Evolutionary conservation across 1,140 invertebrate species (phyloP), one percentile per base, ranked within the genome.

Genomic region (Drosophila equinoxialis): DNA sequence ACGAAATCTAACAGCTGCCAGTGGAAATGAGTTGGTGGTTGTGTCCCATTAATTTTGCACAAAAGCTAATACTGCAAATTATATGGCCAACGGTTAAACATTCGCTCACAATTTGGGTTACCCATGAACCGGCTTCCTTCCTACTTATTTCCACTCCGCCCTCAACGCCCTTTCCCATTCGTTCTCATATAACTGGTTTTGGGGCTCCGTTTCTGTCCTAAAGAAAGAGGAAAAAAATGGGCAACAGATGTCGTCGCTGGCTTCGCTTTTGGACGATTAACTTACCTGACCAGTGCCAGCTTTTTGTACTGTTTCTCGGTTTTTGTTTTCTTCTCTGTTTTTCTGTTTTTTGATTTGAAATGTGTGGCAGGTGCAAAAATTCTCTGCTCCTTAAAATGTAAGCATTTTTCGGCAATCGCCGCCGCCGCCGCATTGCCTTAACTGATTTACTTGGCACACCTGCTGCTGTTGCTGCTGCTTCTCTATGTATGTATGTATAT

Each of bases 1-100:
- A 39, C 60, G 55, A 83, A 83, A 86, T 86, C 83, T 86, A 86
- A 86, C 83, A 86, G 83, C 83, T 87, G 83, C 83, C 69, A 73
- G 63, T 69, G 61, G 68, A 65, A 68, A 59, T 37, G 62, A 23
- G 17, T 63, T 71, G 41, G 64, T 76, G 69, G 30, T 73, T 67
- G 30, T 73, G 70, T 51, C 45, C 45, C 83, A 83, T 86, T 89
- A 86, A 86, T 87, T 51, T 86, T 83, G 72, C 57, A 65, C 69
- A 73, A 79, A 77, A 89, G 83, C 83, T 87, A 86, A 87, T 86
- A 77, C 83, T 63, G 58, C 76, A 86, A 86, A 86, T 87, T 86
- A 86, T 89, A 86, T 79, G 79, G 79, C 76, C 84, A 82, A 86
- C 83, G 80, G 79, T 74, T 74, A 82, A 74, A 68, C 59, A 69